These are phyloP conservation scores for Tinamus guttatus DNA, from an alignment of 2,113 vertebrate species.

Conservation along the genomic window DNA sequence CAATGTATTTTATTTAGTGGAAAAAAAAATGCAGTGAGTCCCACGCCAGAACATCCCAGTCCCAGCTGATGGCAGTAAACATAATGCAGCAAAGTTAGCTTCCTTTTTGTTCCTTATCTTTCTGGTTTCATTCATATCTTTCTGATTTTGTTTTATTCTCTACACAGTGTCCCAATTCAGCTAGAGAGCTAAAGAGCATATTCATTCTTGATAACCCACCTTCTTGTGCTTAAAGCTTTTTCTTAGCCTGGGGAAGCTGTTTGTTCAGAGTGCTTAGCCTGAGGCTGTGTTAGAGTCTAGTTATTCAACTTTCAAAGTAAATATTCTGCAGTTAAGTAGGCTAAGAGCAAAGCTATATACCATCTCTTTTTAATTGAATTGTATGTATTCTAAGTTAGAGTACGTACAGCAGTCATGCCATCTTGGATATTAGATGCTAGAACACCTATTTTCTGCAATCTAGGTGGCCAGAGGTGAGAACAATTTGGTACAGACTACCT, in stretches of 20 bases:
- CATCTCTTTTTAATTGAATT: not conserved
- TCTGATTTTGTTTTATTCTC: not conserved
- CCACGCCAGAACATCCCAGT: not conserved
- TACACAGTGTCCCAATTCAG: not conserved
- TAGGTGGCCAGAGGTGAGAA: not conserved
- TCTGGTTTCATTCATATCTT: not conserved
- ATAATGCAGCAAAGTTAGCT: not conserved
- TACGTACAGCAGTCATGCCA: not conserved
- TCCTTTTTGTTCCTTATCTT: not conserved
- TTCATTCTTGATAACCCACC: not conserved
- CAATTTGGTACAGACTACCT: not conserved
- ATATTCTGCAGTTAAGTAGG: not conserved
- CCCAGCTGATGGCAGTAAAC: not conserved
- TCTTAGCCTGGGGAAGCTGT: not conserved
- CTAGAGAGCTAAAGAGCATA: not conserved
- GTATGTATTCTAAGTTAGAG: not conserved
- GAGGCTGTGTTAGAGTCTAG: not conserved
- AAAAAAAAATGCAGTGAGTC: not conserved
- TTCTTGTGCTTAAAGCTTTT: not conserved
- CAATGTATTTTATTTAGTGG: not conserved
- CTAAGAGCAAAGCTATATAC: not conserved
- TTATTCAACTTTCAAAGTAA: not conserved
- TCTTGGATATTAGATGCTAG: not conserved
- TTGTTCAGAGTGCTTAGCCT: not conserved
- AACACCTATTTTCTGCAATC: not conserved